phyloP scores from a whole-genome alignment of 2,888 invertebrate genomes.

The Drosophila pseudotalamancana region DNA sequence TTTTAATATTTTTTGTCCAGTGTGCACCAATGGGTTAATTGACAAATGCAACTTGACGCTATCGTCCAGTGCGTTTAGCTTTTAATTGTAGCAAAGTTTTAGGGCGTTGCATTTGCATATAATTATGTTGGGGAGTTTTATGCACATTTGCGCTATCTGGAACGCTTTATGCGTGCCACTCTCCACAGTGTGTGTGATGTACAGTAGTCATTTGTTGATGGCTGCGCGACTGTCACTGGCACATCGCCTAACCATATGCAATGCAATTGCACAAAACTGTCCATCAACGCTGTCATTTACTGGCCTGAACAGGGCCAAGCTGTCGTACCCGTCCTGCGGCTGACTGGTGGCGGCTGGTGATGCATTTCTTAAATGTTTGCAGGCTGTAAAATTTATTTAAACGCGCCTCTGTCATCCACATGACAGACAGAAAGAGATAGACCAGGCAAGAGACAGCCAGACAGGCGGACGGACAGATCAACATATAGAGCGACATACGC shows the following conservation, averaged over 20 bases:
- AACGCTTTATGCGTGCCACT: background rate
- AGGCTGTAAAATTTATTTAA: slow-evolving; percentile 71
- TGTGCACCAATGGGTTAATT: slow-evolving; percentile 52
- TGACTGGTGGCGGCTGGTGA: slow-evolving; percentile 46
- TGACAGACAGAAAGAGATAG: slow-evolving; percentile 44
- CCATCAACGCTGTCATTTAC: slow-evolving; percentile 77
- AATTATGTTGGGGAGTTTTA: slow-evolving; percentile 60
- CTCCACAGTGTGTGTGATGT: too few species aligned
- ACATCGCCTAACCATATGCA: slow-evolving; percentile 73
- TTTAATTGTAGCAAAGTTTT: slow-evolving; percentile 68
- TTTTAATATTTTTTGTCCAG: background rate
- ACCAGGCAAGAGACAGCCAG: too few species aligned
- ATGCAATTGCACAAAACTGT: slow-evolving; percentile 76
- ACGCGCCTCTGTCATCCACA: slow-evolving; percentile 67
- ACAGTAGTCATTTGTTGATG: slow-evolving; percentile 32
- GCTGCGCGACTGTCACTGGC: slow-evolving; percentile 58
- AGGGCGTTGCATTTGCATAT: slow-evolving; percentile 68
- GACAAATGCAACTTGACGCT: slow-evolving; percentile 55
- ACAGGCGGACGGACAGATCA: background rate
- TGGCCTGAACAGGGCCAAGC: slow-evolving; percentile 52
- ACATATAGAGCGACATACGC: slow-evolving; percentile 52
- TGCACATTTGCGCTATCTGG: slow-evolving; percentile 35
- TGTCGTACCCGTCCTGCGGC: slow-evolving; percentile 43
- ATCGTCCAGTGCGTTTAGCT: slow-evolving; percentile 69
- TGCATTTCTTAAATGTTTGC: slow-evolving; percentile 73